A percentile compares a stretch with the other conserved stretches of the same genome.
These are phyloP conservation scores for Panurus biarmicus DNA, from an alignment of 2,113 vertebrate genomes.

Conservation along the genomic window DNA sequence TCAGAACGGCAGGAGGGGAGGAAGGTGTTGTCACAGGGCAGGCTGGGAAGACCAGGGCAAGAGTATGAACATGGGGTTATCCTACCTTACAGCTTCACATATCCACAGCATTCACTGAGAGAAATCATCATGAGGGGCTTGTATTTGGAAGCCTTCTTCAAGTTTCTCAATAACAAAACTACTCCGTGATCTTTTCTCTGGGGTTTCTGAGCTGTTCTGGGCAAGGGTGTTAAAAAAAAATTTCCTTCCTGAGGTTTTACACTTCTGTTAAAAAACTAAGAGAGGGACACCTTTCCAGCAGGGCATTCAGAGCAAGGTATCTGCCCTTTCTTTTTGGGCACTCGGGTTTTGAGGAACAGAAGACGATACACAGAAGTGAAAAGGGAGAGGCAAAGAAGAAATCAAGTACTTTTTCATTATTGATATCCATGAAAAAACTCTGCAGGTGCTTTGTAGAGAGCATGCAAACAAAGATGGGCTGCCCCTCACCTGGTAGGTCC, in stretches of 20 bases:
- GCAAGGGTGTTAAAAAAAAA: background rate
- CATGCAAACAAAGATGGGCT: background rate
- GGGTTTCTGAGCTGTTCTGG: background rate
- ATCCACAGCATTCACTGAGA: background rate
- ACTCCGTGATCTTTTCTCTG: background rate
- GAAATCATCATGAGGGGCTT: background rate
- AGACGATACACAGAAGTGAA: background rate
- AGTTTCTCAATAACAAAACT: background rate
- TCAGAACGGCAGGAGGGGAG: background rate
- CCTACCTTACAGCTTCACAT: background rate
- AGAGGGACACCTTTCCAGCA: background rate
- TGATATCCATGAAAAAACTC: background rate
- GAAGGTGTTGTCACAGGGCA: background rate
- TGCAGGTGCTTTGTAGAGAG: background rate
- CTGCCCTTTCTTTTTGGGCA: background rate
- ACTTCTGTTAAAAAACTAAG: background rate
- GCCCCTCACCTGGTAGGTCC: accelerated
- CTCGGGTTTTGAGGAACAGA: background rate
- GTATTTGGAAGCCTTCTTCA: background rate
- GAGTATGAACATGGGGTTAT: background rate
- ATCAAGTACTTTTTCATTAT: background rate
- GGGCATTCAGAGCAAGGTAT: background rate
- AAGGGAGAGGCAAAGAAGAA: background rate
- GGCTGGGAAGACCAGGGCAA: background rate
- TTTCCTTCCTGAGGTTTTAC: background rate